These are phyloP conservation scores for Siniperca obscura DNA, from an alignment of 2,797 vertebrate genomes.

Conservation along the genomic window DNA sequence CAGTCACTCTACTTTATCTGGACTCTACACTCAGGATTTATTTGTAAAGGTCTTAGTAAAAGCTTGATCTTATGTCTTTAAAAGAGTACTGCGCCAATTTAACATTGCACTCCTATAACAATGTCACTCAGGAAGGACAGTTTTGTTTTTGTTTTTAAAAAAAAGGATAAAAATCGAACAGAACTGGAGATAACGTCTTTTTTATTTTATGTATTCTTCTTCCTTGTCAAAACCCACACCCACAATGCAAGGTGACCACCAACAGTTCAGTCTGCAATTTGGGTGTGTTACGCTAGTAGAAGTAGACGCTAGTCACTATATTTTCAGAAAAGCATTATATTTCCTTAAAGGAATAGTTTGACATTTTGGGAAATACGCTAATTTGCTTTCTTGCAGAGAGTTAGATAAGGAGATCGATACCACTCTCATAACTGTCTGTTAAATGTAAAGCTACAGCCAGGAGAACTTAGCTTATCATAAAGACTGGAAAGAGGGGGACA, in stretches of 20 bases:
- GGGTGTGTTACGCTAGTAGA: no score
- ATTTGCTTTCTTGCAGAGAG: not conserved
- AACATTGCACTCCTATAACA: not conserved
- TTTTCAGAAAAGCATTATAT: not conserved
- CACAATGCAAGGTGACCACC: not conserved
- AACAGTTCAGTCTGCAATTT: no score
- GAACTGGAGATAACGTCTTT: not conserved
- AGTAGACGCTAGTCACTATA: not conserved
- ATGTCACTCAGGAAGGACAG: not conserved
- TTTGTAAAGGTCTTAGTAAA: not conserved
- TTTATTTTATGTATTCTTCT: not conserved
- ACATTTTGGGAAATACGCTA: not conserved
- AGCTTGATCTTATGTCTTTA: not conserved
- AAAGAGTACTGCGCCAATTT: not conserved
- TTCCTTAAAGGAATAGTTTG: no score
- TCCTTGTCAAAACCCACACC: not conserved
- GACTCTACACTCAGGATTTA: not conserved
- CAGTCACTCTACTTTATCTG: not conserved
- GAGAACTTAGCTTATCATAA: not conserved
- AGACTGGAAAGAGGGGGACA: not conserved
- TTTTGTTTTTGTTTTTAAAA: no score
- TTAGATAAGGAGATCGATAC: not conserved
- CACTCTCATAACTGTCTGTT: not conserved
- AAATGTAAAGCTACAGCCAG: not conserved
- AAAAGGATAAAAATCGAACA: not conserved